Percentiles rank a stretch among this genome's conserved stretches.
Evolutionary conservation across 1,140 invertebrate species (phyloP).

Genomic region (Portunus trituberculatus): DNA sequence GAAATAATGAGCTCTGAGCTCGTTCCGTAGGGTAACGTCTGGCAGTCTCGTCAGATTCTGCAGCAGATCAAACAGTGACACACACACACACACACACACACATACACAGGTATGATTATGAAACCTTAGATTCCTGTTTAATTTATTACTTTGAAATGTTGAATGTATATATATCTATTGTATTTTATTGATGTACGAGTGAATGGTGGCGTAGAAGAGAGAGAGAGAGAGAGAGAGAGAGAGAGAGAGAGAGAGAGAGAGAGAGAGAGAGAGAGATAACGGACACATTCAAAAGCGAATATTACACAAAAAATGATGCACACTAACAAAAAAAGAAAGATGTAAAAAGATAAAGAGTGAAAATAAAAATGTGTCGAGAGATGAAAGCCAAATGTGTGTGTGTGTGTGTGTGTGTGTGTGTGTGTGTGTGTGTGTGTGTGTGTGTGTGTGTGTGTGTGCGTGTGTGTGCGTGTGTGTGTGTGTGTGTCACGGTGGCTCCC

Average conservation of each 20-base stretch:
- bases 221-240: neutral
- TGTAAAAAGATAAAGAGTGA: neutral
- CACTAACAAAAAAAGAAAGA: neutral
- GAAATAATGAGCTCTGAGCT: too few species aligned
- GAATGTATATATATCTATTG: neutral
- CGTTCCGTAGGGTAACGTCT: too few species aligned
- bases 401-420: too few species aligned
- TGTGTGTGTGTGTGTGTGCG: constrained; percentile 18
- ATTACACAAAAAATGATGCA: too few species aligned
- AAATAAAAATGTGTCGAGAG: neutral
- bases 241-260: constrained; percentile 32
- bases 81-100: neutral
- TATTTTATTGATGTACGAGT: neutral
- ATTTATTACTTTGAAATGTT: neutral
- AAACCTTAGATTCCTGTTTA: neutral
- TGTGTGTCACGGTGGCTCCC: neutral
- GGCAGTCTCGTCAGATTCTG: too few species aligned
- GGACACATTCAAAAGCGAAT: too few species aligned
- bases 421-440: neutral
- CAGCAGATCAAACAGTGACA: neutral
- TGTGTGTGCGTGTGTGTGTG: constrained; percentile 10
- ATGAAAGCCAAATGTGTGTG: neutral
- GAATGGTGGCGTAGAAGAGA: neutral
- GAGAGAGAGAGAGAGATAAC: constrained; percentile 29
- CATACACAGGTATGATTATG: neutral